Percentiles rank a stretch among this genome's conserved stretches.
These are phyloP conservation scores for Drosophila rellima DNA, from an alignment of 2,888 invertebrate species.

Conservation along the genomic window DNA sequence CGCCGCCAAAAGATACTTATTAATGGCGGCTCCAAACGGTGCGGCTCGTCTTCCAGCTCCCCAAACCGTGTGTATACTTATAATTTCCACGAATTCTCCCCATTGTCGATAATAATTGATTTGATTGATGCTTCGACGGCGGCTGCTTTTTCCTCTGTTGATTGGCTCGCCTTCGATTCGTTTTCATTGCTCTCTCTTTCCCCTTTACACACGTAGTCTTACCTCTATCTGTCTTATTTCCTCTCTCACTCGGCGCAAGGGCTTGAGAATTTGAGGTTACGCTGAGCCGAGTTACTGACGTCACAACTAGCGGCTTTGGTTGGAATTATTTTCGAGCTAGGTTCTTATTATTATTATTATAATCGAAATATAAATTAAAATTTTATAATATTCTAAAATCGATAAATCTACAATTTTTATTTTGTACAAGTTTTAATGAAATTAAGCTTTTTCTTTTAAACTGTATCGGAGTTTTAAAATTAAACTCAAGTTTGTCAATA, in stretches of 20 bases:
- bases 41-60: slow-evolving; percentile 21
- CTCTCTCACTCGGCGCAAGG: background rate
- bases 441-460: too few relatives aligned
- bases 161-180: slow-evolving; percentile 56
- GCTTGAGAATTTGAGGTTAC: background rate
- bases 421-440: too few relatives aligned
- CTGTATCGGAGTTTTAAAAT: too few relatives aligned
- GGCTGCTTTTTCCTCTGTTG: slow-evolving; percentile 55
- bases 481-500: too few relatives aligned
- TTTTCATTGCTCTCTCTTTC: slow-evolving; percentile 30
- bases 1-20: slow-evolving; percentile 79
- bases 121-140: slow-evolving; percentile 83
- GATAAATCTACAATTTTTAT: too few relatives aligned
- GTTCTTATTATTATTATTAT: too few relatives aligned
- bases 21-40: slow-evolving; percentile 74
- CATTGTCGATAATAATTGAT: slow-evolving; percentile 85
- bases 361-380: too few relatives aligned
- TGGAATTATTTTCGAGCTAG: background rate
- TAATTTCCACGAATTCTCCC: slow-evolving; percentile 74
- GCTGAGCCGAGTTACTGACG: background rate
- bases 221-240: background rate
- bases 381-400: too few relatives aligned
- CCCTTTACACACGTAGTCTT: background rate
- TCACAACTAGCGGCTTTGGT: background rate
- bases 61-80: slow-evolving; percentile 36